Conservation (phyloP, 2,797 vertebrate genomes). For the Sebastolobus alascanus region DNA sequence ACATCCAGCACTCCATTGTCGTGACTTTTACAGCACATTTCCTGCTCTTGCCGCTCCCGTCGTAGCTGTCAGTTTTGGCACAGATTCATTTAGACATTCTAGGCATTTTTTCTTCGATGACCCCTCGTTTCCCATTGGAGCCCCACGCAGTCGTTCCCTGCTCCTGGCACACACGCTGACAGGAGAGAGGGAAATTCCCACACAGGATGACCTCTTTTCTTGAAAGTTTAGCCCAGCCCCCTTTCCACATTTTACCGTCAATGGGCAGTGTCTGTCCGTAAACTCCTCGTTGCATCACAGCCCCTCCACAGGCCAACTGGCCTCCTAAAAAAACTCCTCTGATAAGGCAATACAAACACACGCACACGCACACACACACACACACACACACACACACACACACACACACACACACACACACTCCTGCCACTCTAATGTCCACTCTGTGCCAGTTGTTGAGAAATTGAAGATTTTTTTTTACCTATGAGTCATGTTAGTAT, state of each 20-base stretch:
- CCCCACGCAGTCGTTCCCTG: slow-evolving; percentile 44
- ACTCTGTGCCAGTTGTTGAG: slow-evolving; percentile 57
- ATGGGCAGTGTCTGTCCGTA: slow-evolving; percentile 84
- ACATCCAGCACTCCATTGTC: neutral
- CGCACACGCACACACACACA: slow-evolving; percentile 17
- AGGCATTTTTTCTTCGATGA: slow-evolving; percentile 69
- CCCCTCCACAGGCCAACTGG: slow-evolving; percentile 51
- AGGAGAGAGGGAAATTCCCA: slow-evolving; percentile 83
- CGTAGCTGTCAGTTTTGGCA: slow-evolving; percentile 39
- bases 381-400: slow-evolving; percentile 62
- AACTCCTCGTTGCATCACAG: slow-evolving; percentile 82
- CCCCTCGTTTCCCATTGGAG: slow-evolving; percentile 53
- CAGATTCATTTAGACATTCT: slow-evolving; percentile 59
- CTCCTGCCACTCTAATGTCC: slow-evolving; percentile 58
- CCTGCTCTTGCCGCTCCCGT: neutral
- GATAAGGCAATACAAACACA: slow-evolving; percentile 68
- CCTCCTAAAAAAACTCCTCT: slow-evolving; percentile 67
- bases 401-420: slow-evolving; percentile 56
- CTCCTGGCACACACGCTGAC: slow-evolving; percentile 65
- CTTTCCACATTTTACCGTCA: slow-evolving; percentile 85
- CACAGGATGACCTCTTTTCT: slow-evolving; percentile 78
- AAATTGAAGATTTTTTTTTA: slow-evolving; percentile 58
- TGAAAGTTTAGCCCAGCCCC: slow-evolving; percentile 75
- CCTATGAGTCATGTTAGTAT: slow-evolving; percentile 39
- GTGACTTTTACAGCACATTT: neutral